Evolutionary conservation across 2,113 vertebrate species (phyloP).

Genomic region (Verasper variegatus): DNA sequence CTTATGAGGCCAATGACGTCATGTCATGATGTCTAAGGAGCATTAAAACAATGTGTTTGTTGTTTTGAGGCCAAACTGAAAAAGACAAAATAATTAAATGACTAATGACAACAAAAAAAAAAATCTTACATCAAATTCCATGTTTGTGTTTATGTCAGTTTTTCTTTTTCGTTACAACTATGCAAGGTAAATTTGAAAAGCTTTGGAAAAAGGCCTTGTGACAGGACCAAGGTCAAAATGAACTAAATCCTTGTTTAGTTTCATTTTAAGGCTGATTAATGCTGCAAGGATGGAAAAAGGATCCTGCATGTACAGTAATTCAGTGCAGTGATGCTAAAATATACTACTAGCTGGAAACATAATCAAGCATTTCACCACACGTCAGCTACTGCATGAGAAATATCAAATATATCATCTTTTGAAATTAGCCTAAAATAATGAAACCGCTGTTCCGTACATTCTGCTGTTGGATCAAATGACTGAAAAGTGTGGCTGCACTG

Average conservation of each 20-base stretch:
- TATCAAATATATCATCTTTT: neutral
- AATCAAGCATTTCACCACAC: slow-evolving; percentile 25
- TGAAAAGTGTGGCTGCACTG: slow-evolving; percentile 7
- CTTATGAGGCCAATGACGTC: slow-evolving; percentile 13
- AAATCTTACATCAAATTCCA: neutral
- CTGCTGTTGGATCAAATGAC: slow-evolving; percentile 20
- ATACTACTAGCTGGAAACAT: neutral
- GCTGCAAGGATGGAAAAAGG: neutral
- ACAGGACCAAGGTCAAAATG: neutral
- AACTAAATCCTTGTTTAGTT: neutral
- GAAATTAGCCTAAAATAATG: neutral
- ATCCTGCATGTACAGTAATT: neutral
- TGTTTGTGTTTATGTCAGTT: too few relatives aligned
- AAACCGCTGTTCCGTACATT: slow-evolving; percentile 22
- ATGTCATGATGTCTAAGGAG: neutral
- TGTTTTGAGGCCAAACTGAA: neutral
- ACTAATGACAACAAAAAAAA: neutral
- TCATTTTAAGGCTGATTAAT: slow-evolving; percentile 21
- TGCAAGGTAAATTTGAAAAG: neutral
- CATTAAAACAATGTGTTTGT: neutral
- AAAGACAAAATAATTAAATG: neutral
- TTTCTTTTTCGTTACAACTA: too few relatives aligned
- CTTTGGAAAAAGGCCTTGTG: neutral
- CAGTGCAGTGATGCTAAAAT: slow-evolving; percentile 10
- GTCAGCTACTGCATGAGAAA: slow-evolving; percentile 33